Evolutionary conservation across 2,888 invertebrate species (phyloP).

Genomic region (Eulithis prunata): DNA sequence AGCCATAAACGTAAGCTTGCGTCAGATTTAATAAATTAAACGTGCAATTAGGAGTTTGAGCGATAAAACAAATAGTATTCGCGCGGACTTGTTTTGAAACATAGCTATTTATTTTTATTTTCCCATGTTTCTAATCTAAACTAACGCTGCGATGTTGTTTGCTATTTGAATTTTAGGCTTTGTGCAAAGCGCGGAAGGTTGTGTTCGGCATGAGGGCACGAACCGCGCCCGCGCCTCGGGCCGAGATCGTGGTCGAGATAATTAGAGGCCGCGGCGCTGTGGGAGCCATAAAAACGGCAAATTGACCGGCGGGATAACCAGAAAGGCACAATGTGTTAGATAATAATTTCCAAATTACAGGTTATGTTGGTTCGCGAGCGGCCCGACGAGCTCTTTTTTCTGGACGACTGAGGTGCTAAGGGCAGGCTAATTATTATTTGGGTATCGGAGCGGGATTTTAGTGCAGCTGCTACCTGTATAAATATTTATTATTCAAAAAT

Average conservation of each 20-base stretch:
- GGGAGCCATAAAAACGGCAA: constrained; percentile 85
- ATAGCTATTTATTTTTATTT: constrained; percentile 64
- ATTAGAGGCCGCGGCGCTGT: constrained; percentile 83
- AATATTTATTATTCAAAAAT: constrained; percentile 82
- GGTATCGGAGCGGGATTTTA: constrained; percentile 80
- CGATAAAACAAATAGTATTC: constrained; percentile 81
- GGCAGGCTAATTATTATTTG: constrained; percentile 84
- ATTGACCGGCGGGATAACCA: constrained; percentile 85
- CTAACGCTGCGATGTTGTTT: constrained; percentile 36
- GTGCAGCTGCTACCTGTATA: constrained; percentile 84
- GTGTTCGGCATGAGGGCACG: constrained; percentile 26
- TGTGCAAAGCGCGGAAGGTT: constrained; percentile 41
- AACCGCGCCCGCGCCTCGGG: constrained; percentile 68
- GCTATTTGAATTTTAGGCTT: constrained; percentile 48
- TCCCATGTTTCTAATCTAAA: constrained; percentile 74
- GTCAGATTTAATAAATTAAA: constrained; percentile 57
- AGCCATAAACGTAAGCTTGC: constrained; percentile 28
- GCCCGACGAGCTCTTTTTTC: constrained; percentile 74
- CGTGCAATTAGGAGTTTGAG: constrained; percentile 61
- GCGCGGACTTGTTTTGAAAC: constrained; percentile 72
- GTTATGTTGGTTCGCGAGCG: constrained; percentile 81
- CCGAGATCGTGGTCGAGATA: constrained; percentile 81
- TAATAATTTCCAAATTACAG: constrained; percentile 85
- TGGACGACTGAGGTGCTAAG: constrained; percentile 82
- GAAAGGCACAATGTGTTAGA: constrained; percentile 85